These are phyloP conservation scores for Poecile atricapillus DNA, from an alignment of 2,113 vertebrate genomes.

Conservation along the genomic window DNA sequence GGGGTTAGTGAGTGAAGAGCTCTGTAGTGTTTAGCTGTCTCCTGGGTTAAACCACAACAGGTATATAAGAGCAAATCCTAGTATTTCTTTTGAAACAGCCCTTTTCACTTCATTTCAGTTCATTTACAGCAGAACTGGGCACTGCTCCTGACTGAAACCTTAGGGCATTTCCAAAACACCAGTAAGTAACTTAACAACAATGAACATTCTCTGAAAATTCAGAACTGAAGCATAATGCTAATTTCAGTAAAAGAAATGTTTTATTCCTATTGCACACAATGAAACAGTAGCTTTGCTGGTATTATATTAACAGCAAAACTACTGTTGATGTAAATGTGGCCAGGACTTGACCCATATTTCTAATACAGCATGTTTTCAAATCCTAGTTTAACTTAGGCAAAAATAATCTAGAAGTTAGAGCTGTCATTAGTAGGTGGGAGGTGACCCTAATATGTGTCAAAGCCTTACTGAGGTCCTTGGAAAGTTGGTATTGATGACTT, in stretches of 20 bases:
- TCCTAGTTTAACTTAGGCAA: neutral
- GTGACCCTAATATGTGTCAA: neutral
- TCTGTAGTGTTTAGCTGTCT: neutral
- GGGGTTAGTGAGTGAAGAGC: neutral
- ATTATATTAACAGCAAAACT: neutral
- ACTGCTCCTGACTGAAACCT: neutral
- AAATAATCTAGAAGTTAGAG: neutral
- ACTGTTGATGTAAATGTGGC: neutral
- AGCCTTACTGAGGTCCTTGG: neutral
- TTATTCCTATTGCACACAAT: neutral
- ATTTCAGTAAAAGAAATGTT: neutral
- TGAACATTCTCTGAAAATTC: neutral
- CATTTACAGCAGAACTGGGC: neutral
- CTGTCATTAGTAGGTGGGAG: neutral
- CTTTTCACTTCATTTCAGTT: constrained; percentile 8
- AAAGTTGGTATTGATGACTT: neutral
- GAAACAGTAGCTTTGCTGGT: neutral
- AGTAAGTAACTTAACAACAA: neutral
- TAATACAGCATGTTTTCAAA: neutral
- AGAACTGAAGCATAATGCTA: neutral
- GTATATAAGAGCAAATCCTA: neutral
- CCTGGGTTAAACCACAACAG: neutral
- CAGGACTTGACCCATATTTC: neutral
- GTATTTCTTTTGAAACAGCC: neutral
- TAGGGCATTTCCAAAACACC: neutral